Evolutionary conservation across 1,140 invertebrate genomes (phyloP).

Genomic region (Micrasema minimum): DNA sequence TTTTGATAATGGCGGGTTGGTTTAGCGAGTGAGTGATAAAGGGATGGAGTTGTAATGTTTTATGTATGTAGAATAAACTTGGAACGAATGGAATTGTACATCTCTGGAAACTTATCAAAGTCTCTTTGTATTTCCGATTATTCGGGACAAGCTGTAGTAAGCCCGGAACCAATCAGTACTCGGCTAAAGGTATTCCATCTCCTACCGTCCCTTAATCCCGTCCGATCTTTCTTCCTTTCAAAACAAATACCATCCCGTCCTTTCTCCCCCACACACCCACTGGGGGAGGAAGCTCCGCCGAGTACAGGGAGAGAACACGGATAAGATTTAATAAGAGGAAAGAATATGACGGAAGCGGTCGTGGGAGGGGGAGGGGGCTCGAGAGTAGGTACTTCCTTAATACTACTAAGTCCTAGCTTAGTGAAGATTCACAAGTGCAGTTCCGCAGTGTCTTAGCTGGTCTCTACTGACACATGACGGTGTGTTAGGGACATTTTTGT

Average conservation of each 20-base stretch:
- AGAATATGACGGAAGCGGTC: constrained; percentile 7
- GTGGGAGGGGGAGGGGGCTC: background rate
- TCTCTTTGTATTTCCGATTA: too few relatives aligned
- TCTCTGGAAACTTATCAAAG: background rate
- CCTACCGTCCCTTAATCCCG: constrained; percentile 1
- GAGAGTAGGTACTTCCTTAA: background rate
- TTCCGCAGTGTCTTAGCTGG: too few relatives aligned
- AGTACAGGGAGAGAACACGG: constrained; percentile 1
- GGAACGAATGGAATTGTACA: too few relatives aligned
- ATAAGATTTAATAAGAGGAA: constrained; percentile 25
- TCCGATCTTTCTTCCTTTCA: background rate
- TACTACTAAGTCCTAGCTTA: too few relatives aligned
- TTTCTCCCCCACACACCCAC: background rate
- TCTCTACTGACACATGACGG: too few relatives aligned
- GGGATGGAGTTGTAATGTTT: too few relatives aligned
- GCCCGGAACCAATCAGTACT: constrained; percentile 13
- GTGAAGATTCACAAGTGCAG: too few relatives aligned
- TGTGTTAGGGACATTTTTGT: too few relatives aligned
- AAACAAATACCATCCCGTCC: constrained; percentile 5
- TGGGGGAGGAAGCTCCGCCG: background rate
- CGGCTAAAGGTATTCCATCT: background rate
- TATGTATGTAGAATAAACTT: too few relatives aligned
- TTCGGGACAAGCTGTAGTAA: too few relatives aligned
- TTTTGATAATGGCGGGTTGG: too few relatives aligned
- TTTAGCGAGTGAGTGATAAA: too few relatives aligned